Percentiles rank a stretch among this genome's conserved stretches.
Evolutionary conservation across 2,888 invertebrate species (phyloP).

Genomic region (Polyommatus iphigenia): DNA sequence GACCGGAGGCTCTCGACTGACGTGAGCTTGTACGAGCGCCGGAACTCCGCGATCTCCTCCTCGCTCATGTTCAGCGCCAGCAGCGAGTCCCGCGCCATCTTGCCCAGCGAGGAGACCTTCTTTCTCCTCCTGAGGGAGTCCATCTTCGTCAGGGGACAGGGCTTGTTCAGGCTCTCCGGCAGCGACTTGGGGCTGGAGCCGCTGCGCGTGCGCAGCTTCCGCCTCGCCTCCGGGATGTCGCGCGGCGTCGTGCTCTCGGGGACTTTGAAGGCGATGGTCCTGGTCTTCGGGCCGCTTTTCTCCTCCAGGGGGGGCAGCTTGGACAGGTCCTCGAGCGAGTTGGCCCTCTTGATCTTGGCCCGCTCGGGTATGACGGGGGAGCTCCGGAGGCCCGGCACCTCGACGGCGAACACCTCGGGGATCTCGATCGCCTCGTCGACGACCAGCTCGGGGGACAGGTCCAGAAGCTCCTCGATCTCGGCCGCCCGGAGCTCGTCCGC

Average conservation of each 20-base stretch:
- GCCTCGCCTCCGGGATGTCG: conserved; percentile 66
- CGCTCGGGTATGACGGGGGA: conserved; percentile 66
- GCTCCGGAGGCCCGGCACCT: conserved; percentile 53
- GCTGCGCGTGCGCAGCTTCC: conserved; percentile 60
- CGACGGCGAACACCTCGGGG: conserved; percentile 57
- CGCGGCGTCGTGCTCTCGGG: conserved; percentile 67
- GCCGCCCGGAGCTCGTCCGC: conserved; percentile 68
- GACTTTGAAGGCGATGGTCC: conserved; percentile 67
- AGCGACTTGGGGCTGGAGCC: conserved; percentile 73
- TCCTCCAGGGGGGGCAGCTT: conserved; percentile 49
- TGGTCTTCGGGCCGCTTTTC: conserved; percentile 57
- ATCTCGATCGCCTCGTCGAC: conserved; percentile 62
- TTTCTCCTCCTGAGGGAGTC: conserved; percentile 64
- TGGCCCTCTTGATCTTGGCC: conserved; percentile 66
- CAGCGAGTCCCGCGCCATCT: conserved; percentile 71
- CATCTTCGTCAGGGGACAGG: conserved; percentile 62
- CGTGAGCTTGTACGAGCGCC: conserved; percentile 67
- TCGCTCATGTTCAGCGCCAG: conserved; percentile 73
- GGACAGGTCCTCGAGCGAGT: conserved; percentile 66
- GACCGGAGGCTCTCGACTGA: conserved; percentile 70
- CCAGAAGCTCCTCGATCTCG: conserved; percentile 62
- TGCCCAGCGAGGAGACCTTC: conserved; percentile 69
- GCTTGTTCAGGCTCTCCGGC: conserved; percentile 70
- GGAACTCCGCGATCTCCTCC: conserved; percentile 71
- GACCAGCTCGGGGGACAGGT: conserved; percentile 69